Evolutionary conservation across 2,888 invertebrate genomes (phyloP).

Genomic region (Palloptera scutellata): DNA sequence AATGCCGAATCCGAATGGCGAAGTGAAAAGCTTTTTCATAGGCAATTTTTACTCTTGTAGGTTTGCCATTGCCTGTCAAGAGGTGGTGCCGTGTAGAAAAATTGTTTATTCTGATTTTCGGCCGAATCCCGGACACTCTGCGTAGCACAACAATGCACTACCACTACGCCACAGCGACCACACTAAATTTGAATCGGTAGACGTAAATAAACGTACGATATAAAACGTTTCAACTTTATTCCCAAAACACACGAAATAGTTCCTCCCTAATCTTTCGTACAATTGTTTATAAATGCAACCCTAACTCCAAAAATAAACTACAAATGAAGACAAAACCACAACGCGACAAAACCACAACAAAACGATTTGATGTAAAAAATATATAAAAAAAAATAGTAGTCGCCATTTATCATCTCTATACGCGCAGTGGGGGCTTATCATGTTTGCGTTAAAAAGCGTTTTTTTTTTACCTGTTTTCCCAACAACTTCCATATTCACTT

Average conservation of each 20-base stretch:
- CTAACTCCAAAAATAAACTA: slow-evolving; percentile 34
- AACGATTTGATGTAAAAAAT: slow-evolving; percentile 38
- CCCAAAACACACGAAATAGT: slow-evolving; percentile 10
- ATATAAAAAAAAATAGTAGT: slow-evolving; percentile 47
- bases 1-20: too few species aligned
- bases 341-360: slow-evolving; percentile 38
- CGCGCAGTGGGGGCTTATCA: slow-evolving; percentile 44
- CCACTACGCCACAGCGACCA: too few species aligned
- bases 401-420: slow-evolving; percentile 56
- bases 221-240: background rate
- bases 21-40: too few species aligned
- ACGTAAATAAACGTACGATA: background rate
- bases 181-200: background rate
- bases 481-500: slow-evolving; percentile 50
- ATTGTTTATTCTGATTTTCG: too few species aligned
- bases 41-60: too few species aligned
- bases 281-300: slow-evolving; percentile 20
- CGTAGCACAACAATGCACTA: too few species aligned
- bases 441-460: slow-evolving; percentile 39
- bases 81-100: too few species aligned
- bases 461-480: slow-evolving; percentile 51
- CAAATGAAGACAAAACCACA: slow-evolving; percentile 8
- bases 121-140: too few species aligned
- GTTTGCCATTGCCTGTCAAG: too few species aligned
- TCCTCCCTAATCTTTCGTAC: background rate